Evolutionary conservation across 2,888 invertebrate genomes (phyloP).

Genomic region (Pyrrhia umbra): DNA sequence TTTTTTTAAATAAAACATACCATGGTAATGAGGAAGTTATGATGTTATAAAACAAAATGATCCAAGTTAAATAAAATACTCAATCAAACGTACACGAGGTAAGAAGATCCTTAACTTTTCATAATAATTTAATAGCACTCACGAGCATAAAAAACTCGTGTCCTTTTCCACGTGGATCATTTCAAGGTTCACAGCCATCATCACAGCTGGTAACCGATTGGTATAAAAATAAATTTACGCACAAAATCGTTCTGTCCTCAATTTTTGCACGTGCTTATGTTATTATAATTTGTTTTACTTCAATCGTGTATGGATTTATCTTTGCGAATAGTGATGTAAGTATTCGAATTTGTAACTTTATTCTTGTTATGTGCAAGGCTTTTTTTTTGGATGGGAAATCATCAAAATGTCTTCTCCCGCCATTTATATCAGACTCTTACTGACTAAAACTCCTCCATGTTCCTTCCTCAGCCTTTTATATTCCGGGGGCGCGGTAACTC

Average conservation of each 20-base stretch:
- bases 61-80: too few relatives aligned
- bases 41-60: too few relatives aligned
- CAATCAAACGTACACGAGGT: background rate
- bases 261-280: constrained; percentile 57
- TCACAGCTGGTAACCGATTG: constrained; percentile 61
- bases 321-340: background rate
- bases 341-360: background rate
- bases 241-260: constrained; percentile 50
- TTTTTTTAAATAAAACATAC: too few relatives aligned
- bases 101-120: constrained; percentile 2
- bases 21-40: too few relatives aligned
- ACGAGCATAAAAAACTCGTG: constrained; percentile 39
- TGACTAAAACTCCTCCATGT: too few relatives aligned
- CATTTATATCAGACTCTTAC: too few relatives aligned
- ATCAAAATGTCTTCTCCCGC: background rate
- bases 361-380: background rate
- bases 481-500: too few relatives aligned
- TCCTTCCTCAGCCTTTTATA: too few relatives aligned
- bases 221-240: constrained; percentile 43
- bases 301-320: background rate
- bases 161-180: constrained; percentile 60
- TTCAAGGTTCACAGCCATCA: constrained; percentile 68
- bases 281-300: constrained; percentile 3
- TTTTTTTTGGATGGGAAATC: background rate
- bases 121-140: constrained; percentile 37